A percentile compares a stretch with the other conserved stretches of the same genome.
Evolutionary conservation across 2,113 vertebrate genomes (phyloP).

Genomic region (Nyctereutes procyonoides): DNA sequence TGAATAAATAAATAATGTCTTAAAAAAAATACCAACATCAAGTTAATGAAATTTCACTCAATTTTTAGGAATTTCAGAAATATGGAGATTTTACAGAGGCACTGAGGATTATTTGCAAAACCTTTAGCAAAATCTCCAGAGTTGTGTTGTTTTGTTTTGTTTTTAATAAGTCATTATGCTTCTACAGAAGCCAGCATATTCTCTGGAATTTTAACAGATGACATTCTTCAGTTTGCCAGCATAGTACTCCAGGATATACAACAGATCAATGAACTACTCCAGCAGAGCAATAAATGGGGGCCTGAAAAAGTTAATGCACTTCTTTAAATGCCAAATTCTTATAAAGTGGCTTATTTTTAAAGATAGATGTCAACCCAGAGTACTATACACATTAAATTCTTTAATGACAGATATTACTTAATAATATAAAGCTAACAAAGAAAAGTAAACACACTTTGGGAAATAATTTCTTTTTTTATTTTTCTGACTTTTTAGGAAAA

Average conservation of each 20-base stretch:
- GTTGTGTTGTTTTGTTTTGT: not conserved
- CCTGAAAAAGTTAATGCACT: conserved; percentile 32
- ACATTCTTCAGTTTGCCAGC: not conserved
- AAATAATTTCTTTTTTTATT: not conserved
- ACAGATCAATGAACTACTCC: not conserved
- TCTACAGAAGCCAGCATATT: conserved; percentile 14
- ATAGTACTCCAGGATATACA: not conserved
- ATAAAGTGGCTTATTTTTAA: conserved; percentile 53
- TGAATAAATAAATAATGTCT: too few species aligned
- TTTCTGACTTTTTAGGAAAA: not conserved
- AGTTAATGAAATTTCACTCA: conserved; percentile 43
- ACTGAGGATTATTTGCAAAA: not conserved
- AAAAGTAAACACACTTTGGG: not conserved
- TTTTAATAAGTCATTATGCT: not conserved
- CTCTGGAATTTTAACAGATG: conserved; percentile 49
- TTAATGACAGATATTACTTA: conserved; percentile 40
- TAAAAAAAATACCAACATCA: not conserved
- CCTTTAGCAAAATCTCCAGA: not conserved
- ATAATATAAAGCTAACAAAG: not conserved
- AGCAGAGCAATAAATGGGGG: not conserved
- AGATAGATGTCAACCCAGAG: not conserved
- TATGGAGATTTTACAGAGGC: not conserved
- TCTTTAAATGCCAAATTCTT: conserved; percentile 15
- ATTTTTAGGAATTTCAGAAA: conserved; percentile 53
- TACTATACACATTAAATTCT: not conserved